phyloP scores from a whole-genome alignment of 2,797 vertebrate genomes.

The Xiphophorus birchmanni region DNA sequence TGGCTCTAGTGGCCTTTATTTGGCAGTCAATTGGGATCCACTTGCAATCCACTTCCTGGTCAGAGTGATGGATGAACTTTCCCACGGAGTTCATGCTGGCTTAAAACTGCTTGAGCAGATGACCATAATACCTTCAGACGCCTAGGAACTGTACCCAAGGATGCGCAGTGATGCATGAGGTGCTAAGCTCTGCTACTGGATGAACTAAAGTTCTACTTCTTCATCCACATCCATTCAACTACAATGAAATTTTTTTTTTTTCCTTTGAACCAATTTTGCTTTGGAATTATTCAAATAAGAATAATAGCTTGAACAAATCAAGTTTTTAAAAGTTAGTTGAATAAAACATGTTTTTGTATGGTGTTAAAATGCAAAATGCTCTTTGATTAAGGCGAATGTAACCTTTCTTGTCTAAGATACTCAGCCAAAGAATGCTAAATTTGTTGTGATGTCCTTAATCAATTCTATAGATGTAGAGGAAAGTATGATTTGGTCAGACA shows the following conservation, averaged over 20 bases:
- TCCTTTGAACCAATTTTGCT: too few species aligned
- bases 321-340: too few species aligned
- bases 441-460: background rate
- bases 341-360: too few species aligned
- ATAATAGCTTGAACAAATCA: too few species aligned
- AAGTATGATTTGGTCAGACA: background rate
- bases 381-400: constrained; percentile 12
- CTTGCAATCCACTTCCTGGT: background rate
- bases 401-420: constrained; percentile 18
- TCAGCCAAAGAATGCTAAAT: background rate
- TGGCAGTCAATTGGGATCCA: too few species aligned
- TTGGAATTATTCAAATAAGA: too few species aligned
- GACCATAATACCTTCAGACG: background rate
- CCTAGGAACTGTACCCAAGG: background rate
- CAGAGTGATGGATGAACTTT: background rate
- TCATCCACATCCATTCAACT: constrained; percentile 7
- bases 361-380: constrained; percentile 14
- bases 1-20: too few species aligned
- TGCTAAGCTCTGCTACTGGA: constrained; percentile 20
- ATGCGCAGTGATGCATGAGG: constrained; percentile 35
- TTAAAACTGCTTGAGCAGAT: background rate
- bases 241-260: too few species aligned
- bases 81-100: too few species aligned
- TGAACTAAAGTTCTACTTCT: constrained; percentile 33
- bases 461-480: background rate